phyloP scores from a whole-genome alignment of 2,888 invertebrate species.

The Synergus itoensis region DNA sequence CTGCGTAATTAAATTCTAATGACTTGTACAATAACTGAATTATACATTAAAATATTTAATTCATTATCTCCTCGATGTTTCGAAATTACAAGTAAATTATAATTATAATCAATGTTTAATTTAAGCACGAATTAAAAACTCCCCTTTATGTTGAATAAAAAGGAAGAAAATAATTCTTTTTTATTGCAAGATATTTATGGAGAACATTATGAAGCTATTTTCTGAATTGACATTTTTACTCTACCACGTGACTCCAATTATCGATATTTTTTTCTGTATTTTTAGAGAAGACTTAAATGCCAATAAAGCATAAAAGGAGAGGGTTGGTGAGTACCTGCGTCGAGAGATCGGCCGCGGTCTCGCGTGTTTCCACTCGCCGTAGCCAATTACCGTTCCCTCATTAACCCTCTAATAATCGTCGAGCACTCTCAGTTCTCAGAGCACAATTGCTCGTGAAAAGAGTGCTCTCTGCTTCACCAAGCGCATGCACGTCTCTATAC shows the following conservation, averaged over 20 bases:
- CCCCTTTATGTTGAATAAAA: too few relatives aligned
- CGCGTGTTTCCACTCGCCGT: conserved; percentile 63
- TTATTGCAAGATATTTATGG: too few relatives aligned
- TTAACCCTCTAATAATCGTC: conserved; percentile 71
- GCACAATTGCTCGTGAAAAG: conserved; percentile 62
- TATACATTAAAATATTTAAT: too few relatives aligned
- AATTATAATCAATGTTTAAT: too few relatives aligned
- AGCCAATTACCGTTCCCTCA: conserved; percentile 74
- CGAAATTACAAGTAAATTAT: too few relatives aligned
- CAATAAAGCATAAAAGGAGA: conserved; percentile 38
- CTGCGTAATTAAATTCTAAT: too few relatives aligned
- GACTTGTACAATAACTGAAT: too few relatives aligned
- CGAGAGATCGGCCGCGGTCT: conserved; percentile 49
- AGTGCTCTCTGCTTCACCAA: conserved; percentile 51
- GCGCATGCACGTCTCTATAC: conserved; percentile 29
- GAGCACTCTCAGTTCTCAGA: conserved; percentile 54
- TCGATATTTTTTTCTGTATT: not conserved
- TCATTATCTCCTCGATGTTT: too few relatives aligned
- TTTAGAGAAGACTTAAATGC: conserved; percentile 13
- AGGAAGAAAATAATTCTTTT: too few relatives aligned
- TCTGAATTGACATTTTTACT: too few relatives aligned
- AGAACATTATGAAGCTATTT: too few relatives aligned
- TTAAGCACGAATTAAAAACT: too few relatives aligned
- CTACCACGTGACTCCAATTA: not conserved
- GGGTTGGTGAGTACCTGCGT: conserved; percentile 7